A percentile compares a stretch with the other conserved stretches of the same genome.
Conservation (phyloP, 2,797 vertebrate species). For the Sebastes vulpes region DNA sequence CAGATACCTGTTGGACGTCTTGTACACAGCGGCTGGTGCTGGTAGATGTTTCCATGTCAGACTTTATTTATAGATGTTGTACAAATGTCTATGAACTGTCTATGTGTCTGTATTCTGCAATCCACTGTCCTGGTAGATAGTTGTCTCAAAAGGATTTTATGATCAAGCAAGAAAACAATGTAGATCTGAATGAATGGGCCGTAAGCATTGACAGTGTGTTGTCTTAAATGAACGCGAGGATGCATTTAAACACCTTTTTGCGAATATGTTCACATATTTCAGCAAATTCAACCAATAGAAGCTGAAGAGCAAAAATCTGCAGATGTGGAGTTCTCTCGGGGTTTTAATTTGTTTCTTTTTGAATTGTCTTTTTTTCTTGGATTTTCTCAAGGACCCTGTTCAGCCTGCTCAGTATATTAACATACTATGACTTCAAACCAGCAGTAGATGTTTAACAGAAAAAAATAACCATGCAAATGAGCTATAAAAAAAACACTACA, state of each 20-base stretch:
- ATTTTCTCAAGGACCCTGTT: conserved; percentile 64
- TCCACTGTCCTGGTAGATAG: conserved; percentile 20
- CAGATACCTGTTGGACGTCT: conserved; percentile 22
- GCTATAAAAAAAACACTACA: conserved; percentile 25
- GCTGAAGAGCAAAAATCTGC: conserved; percentile 13
- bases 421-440: conserved; percentile 57
- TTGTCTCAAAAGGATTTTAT: neutral
- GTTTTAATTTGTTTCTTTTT: conserved; percentile 34
- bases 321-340: conserved; percentile 28
- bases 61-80: conserved; percentile 52
- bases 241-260: conserved; percentile 18
- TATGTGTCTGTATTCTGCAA: conserved; percentile 58
- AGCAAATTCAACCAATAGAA: conserved; percentile 18
- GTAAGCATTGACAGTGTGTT: conserved; percentile 11
- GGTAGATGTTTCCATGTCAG: conserved; percentile 43
- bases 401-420: conserved; percentile 50
- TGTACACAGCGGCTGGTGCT: conserved; percentile 51
- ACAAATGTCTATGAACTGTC: conserved; percentile 59
- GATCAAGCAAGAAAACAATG: conserved; percentile 13
- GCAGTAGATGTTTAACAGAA: conserved; percentile 57
- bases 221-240: conserved; percentile 9
- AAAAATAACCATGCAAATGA: conserved; percentile 35
- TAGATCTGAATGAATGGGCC: neutral
- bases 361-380: conserved; percentile 3
- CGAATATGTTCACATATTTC: conserved; percentile 13